Percentiles rank a stretch among this genome's conserved stretches.
Evolutionary conservation across 2,888 invertebrate genomes (phyloP).

Genomic region (Anodontia alba): DNA sequence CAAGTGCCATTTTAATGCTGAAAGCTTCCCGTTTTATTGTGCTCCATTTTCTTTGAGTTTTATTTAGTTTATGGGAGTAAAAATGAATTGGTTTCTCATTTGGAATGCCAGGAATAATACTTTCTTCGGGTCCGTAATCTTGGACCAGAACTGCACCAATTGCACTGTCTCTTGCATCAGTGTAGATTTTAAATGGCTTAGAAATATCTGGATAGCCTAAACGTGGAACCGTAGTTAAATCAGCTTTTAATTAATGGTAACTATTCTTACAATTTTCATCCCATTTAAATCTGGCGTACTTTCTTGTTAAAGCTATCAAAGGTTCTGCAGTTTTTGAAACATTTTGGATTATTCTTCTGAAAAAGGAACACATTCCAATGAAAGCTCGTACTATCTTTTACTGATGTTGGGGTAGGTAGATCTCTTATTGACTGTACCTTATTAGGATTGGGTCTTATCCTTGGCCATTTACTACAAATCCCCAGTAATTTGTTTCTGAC

Average conservation of each 20-base stretch:
- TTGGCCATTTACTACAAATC: constrained; percentile 21
- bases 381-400: constrained; percentile 4
- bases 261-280: neutral
- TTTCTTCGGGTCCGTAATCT: neutral
- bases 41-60: constrained; percentile 1
- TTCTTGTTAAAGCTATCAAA: constrained; percentile 14
- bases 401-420: neutral
- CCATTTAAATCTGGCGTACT: constrained; percentile 26
- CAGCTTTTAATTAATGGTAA: constrained; percentile 14
- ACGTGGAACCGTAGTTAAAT: neutral
- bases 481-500: constrained; percentile 36
- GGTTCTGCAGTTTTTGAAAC: constrained; percentile 17
- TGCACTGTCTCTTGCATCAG: constrained; percentile 9
- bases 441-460: constrained; percentile 32
- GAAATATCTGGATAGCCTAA: constrained; percentile 9
- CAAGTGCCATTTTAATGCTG: constrained; percentile 23
- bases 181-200: constrained; percentile 8
- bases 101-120: neutral
- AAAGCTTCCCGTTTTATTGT: constrained; percentile 30
- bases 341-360: neutral
- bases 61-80: constrained; percentile 22
- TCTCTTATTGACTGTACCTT: constrained; percentile 21
- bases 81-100: constrained; percentile 21
- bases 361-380: constrained; percentile 11
- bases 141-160: constrained; percentile 2